phyloP scores from a whole-genome alignment of 2,113 vertebrate genomes.

The Lucifuga dentata region DNA sequence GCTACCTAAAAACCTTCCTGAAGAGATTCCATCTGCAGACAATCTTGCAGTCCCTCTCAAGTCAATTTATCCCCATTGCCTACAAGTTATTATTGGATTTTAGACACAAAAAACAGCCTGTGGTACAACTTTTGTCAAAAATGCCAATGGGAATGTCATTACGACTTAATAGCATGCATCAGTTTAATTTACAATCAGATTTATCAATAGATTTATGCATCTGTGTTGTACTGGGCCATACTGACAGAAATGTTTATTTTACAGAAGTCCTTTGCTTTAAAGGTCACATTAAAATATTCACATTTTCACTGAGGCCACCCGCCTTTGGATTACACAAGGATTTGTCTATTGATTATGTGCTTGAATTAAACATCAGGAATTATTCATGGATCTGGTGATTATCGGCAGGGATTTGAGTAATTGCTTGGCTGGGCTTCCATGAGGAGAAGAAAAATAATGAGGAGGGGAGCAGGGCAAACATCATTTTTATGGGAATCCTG shows the following conservation, averaged over 20 bases:
- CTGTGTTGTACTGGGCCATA: slow-evolving; percentile 5
- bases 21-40: slow-evolving; percentile 17
- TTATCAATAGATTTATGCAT: background rate
- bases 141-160: slow-evolving; percentile 8
- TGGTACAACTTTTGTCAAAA: slow-evolving; percentile 5
- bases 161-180: slow-evolving; percentile 8
- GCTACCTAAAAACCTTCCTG: slow-evolving; percentile 16
- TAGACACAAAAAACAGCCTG: slow-evolving; percentile 14
- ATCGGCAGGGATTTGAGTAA: background rate
- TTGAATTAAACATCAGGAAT: slow-evolving; percentile 27
- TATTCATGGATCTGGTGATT: slow-evolving; percentile 32
- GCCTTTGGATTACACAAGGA: slow-evolving; percentile 19
- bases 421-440: background rate
- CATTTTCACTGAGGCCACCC: slow-evolving; percentile 19
- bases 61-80: slow-evolving; percentile 40
- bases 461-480: background rate
- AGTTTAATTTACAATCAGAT: slow-evolving; percentile 13
- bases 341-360: slow-evolving; percentile 42
- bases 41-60: slow-evolving; percentile 26
- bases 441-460: background rate
- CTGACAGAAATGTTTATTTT: background rate
- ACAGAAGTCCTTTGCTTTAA: background rate
- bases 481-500: background rate
- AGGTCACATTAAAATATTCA: slow-evolving; percentile 15
- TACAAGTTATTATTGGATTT: slow-evolving; percentile 31